Evolutionary conservation across 2,888 invertebrate genomes (phyloP).

Genomic region (Drosophila siamana): DNA sequence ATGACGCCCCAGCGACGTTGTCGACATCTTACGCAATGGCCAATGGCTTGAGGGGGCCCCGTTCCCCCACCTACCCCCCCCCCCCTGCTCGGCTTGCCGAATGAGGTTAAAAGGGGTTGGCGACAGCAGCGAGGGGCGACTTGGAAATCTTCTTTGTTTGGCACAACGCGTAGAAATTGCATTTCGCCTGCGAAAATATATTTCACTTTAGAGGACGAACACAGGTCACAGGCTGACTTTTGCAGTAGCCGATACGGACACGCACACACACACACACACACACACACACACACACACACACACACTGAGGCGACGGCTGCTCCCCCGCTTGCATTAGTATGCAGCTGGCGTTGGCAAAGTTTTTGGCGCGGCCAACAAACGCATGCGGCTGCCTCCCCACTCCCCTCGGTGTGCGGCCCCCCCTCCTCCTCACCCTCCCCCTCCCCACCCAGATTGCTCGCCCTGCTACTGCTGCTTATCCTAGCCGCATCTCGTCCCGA

Average conservation of each 20-base stretch:
- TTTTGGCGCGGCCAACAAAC: slow-evolving; percentile 77
- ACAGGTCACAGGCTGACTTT: slow-evolving; percentile 83
- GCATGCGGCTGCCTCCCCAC: slow-evolving; percentile 58
- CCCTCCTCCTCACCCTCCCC: too few relatives aligned
- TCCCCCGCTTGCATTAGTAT: slow-evolving; percentile 60
- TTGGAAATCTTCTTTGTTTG: slow-evolving; percentile 43
- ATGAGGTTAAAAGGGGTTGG: slow-evolving; percentile 8
- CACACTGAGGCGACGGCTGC: neutral
- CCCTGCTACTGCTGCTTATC: slow-evolving; percentile 46
- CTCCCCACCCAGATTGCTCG: neutral
- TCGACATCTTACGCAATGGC: slow-evolving; percentile 76
- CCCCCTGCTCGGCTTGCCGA: neutral
- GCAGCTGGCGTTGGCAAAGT: slow-evolving; percentile 74
- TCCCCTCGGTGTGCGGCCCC: too few relatives aligned
- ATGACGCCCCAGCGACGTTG: slow-evolving; percentile 83
- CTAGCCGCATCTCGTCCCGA: slow-evolving; percentile 68
- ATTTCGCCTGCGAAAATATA: slow-evolving; percentile 80
- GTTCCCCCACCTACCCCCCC: too few relatives aligned
- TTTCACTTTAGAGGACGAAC: slow-evolving; percentile 84
- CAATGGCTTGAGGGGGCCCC: slow-evolving; percentile 41
- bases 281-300: slow-evolving; percentile 25
- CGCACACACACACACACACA: slow-evolving; percentile 45
- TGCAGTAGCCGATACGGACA: slow-evolving; percentile 54
- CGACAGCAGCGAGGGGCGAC: neutral
- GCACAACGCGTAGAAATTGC: slow-evolving; percentile 74